Conservation (phyloP, 2,113 vertebrate species). For the Emydocephalus ijimae region DNA sequence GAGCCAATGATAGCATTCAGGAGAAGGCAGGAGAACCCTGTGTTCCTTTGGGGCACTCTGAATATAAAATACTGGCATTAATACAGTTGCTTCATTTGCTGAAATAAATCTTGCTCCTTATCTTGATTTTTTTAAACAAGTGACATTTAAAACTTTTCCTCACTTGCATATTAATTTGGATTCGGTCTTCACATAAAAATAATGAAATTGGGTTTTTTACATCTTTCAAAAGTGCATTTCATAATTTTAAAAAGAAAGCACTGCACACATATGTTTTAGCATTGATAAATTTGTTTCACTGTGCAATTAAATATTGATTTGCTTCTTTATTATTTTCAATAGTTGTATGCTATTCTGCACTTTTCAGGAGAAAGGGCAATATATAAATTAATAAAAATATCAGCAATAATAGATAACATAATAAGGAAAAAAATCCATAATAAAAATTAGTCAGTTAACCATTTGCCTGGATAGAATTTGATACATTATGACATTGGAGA, state of each 20-base stretch:
- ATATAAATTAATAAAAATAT: not conserved
- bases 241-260: not conserved
- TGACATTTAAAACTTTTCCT: not conserved
- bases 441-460: not conserved
- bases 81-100: not conserved
- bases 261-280: not conserved
- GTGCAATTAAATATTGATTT: not conserved
- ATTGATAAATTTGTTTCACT: not conserved
- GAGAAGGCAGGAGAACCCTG: not conserved
- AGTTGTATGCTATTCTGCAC: not conserved
- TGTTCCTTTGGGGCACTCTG: not conserved
- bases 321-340: not conserved
- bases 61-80: not conserved
- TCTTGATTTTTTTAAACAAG: not conserved
- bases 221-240: not conserved
- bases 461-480: not conserved
- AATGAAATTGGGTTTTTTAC: not conserved
- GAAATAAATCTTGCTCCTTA: not conserved
- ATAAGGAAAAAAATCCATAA: not conserved
- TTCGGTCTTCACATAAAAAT: not conserved
- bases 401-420: not conserved
- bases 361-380: not conserved
- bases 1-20: not conserved
- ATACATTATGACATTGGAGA: not conserved
- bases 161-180: not conserved